These are phyloP conservation scores for Tauraco erythrolophus DNA, from an alignment of 2,113 vertebrate species.

Conservation along the genomic window DNA sequence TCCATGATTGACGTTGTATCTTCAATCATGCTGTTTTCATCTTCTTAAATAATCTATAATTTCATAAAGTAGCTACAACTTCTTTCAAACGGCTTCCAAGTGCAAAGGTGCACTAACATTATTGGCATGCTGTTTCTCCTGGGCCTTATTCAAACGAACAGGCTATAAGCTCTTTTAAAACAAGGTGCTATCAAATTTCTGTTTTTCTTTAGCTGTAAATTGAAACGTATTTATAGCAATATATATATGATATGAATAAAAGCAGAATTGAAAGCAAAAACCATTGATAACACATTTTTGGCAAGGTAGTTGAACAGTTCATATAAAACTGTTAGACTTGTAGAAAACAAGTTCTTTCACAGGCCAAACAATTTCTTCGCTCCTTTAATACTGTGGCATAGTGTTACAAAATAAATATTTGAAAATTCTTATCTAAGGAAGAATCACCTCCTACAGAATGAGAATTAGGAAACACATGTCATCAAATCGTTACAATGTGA, in stretches of 20 bases:
- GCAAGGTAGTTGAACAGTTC: not conserved
- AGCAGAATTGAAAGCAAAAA: not conserved
- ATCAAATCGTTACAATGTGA: not conserved
- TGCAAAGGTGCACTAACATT: not conserved
- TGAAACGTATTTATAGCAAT: not conserved
- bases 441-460: not conserved
- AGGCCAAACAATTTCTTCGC: not conserved
- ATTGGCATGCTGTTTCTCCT: not conserved
- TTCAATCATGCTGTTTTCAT: not conserved
- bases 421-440: conserved; percentile 14
- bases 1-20: not conserved
- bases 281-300: not conserved
- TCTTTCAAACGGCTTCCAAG: not conserved
- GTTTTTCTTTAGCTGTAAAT: not conserved
- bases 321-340: not conserved
- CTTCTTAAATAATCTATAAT: not conserved
- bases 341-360: not conserved
- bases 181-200: not conserved
- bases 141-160: not conserved
- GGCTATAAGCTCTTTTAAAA: not conserved
- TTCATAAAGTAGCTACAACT: not conserved
- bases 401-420: not conserved
- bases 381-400: not conserved
- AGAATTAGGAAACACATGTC: not conserved
- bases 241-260: not conserved